phyloP scores from a whole-genome alignment of 2,888 invertebrate species.

The Odontocolon sp. region DNA sequence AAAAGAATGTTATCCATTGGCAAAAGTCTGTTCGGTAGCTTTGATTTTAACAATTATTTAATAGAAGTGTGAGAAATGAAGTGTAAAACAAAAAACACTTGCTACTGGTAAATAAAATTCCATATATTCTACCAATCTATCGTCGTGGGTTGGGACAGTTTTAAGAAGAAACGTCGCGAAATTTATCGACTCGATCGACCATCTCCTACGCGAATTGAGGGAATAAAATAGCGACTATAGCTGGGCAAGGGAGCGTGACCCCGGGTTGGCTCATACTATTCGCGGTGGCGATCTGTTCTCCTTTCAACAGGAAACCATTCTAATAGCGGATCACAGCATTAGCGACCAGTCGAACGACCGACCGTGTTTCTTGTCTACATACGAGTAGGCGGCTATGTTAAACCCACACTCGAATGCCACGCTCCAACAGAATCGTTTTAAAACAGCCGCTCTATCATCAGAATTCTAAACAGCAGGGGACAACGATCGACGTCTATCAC shows the following conservation, averaged over 20 bases:
- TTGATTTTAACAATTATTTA: neutral
- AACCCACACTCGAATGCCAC: slow-evolving; percentile 38
- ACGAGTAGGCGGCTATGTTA: slow-evolving; percentile 45
- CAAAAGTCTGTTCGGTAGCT: neutral
- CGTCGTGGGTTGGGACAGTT: too few species aligned
- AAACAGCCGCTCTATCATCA: too few species aligned
- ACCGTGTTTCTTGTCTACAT: too few species aligned
- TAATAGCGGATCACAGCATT: slow-evolving; percentile 62
- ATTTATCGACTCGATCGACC: slow-evolving; percentile 28
- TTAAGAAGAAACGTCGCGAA: too few species aligned
- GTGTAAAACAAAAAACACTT: too few species aligned
- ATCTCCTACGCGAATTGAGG: slow-evolving; percentile 51
- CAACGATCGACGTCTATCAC: too few species aligned
- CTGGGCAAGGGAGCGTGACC: slow-evolving; percentile 54
- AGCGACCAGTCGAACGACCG: too few species aligned
- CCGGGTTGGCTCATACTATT: slow-evolving; percentile 58
- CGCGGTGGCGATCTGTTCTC: slow-evolving; percentile 68
- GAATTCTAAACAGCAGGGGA: too few species aligned
- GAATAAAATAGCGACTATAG: neutral
- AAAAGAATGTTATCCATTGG: neutral
- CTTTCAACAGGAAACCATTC: slow-evolving; percentile 75
- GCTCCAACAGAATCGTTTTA: too few species aligned
- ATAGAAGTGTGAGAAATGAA: too few species aligned
- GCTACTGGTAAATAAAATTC: too few species aligned
- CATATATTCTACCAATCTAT: too few species aligned